phyloP scores from a whole-genome alignment of 2,797 vertebrate species.

The Geotrypetes seraphini region DNA sequence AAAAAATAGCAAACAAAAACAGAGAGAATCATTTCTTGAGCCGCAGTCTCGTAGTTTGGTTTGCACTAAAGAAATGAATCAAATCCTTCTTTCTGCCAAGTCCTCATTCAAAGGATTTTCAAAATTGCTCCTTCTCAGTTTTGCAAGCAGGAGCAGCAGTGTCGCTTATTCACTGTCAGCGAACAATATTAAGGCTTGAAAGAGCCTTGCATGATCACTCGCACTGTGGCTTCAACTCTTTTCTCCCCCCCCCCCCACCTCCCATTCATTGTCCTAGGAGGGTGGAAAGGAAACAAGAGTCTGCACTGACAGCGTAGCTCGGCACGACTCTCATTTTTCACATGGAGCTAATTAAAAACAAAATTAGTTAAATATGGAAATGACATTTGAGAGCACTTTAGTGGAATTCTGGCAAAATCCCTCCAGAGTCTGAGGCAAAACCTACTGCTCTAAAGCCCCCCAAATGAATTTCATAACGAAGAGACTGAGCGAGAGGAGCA shows the following conservation, averaged over 20 bases:
- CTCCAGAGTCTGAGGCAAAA: slow-evolving; percentile 60
- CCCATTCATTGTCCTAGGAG: slow-evolving; percentile 69
- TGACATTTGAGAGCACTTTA: slow-evolving; percentile 72
- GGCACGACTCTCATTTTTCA: slow-evolving; percentile 72
- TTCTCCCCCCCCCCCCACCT: slow-evolving; percentile 32
- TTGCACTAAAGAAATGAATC: too few species aligned
- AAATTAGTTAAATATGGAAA: slow-evolving; percentile 80
- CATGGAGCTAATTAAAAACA: slow-evolving; percentile 75
- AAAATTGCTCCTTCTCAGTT: slow-evolving; percentile 21
- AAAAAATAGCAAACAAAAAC: too few species aligned
- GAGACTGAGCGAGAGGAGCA: slow-evolving; percentile 66
- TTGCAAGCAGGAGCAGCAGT: slow-evolving; percentile 14
- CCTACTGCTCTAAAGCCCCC: slow-evolving; percentile 68
- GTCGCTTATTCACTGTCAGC: slow-evolving; percentile 13
- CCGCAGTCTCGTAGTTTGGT: background rate
- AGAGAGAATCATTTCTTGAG: background rate
- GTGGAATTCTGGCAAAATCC: slow-evolving; percentile 68
- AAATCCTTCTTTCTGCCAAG: slow-evolving; percentile 9
- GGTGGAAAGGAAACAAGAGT: slow-evolving; percentile 66
- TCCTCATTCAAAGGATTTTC: slow-evolving; percentile 11
- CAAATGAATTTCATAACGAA: slow-evolving; percentile 66
- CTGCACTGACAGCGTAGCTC: slow-evolving; percentile 67
- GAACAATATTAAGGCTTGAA: slow-evolving; percentile 29
- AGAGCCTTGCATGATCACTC: slow-evolving; percentile 32
- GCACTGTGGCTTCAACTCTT: slow-evolving; percentile 47